Base-by-base conservation (phyloP, 2,113 vertebrate species). In the Halichoeres trimaculatus region DNA sequence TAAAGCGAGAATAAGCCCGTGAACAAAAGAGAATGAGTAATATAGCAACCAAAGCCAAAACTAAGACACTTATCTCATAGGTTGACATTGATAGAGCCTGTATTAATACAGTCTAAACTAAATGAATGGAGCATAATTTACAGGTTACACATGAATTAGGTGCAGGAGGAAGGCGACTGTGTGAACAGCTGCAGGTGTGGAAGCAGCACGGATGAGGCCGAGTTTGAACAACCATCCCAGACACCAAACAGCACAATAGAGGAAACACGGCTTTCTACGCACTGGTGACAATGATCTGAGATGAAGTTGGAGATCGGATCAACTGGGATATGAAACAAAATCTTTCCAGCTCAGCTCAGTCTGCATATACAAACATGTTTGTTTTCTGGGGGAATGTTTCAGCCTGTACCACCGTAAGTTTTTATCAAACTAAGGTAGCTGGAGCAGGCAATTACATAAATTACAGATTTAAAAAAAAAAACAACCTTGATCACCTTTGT, bases 401-500 rank as follows among this genome's bases (percentile, higher is more conserved):
- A 86, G 71, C 62, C 52, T 75, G 77, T 77, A 30, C 54, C 60
- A 16, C 59, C 51, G 16, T 80, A 52, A 43, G 40, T 62, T 45
- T 87, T 89, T 76, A 84, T 89, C 81, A 70, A 30, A 61, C 64
- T 51, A 76, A 71, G 61, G 74, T 80, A 70, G 70, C 72, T 85
- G 56, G 48, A 70, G 65, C 30, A 11, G 64, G 77, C 75, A 78
- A 87, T 87, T 87, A 90, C 50, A 91, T 80, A 81, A 90, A 90
- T 85, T 76, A 90, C 61, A 62, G 52, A 83, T 82, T 89, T 85
- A 36, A 45, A 86, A 87, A 30, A 30, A 6, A 30, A 30, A 30
- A 30, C 85, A 91, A 89, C 67, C 53, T 75, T 77, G 69, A 88
- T 91, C 92, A 92, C 84, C 89, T 85, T 85, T 91, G 91, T 87